These are phyloP conservation scores for Stigmatopora argus DNA, from an alignment of 2,113 vertebrate species.

Conservation along the genomic window DNA sequence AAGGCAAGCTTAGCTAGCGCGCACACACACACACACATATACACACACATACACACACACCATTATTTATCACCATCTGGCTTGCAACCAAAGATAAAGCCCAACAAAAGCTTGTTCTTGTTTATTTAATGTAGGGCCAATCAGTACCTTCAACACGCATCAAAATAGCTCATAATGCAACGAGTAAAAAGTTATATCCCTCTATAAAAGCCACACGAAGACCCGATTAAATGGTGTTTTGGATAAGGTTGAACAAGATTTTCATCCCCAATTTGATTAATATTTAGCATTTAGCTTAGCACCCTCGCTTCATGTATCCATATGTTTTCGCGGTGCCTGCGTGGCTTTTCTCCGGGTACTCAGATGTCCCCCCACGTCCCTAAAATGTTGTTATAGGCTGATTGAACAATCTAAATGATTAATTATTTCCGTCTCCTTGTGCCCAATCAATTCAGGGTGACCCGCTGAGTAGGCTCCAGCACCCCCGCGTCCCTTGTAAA, in stretches of 20 bases:
- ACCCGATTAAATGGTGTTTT: not conserved
- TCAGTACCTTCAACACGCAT: not conserved
- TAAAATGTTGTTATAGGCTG: no score
- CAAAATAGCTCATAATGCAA: not conserved
- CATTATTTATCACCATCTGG: conserved; percentile 25
- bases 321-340: no score
- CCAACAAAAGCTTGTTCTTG: not conserved
- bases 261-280: not conserved
- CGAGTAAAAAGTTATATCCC: not conserved
- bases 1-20: conserved; percentile 15
- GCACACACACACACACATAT: not conserved
- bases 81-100: conserved; percentile 11
- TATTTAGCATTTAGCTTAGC: no score
- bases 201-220: not conserved
- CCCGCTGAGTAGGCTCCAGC: no score
- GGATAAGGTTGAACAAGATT: not conserved
- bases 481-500: no score
- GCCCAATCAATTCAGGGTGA: no score
- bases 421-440: no score
- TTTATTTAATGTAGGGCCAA: not conserved
- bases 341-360: no score
- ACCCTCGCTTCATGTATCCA: no score
- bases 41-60: not conserved
- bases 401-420: no score
- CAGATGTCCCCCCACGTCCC: no score